Evolutionary conservation across 2,888 invertebrate genomes (phyloP), one percentile per base, ranked within the genome.

Genomic region (Sialis lutaria): DNA sequence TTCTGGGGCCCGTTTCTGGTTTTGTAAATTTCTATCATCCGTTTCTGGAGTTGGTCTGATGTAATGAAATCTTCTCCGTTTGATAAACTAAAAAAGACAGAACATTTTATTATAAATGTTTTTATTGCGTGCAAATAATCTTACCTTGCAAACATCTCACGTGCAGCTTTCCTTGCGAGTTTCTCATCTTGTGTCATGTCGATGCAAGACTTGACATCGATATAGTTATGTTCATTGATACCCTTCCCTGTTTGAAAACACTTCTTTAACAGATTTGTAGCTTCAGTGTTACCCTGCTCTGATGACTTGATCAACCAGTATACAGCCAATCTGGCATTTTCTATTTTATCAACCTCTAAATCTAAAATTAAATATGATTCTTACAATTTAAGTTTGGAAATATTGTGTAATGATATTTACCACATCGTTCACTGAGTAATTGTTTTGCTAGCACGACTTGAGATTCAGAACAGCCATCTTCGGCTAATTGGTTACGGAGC

Each of bases 291-390:
- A 1, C 92, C 93, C 63, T 92, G 90, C 57, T 89, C 86, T 0
- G 92, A 90, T 2, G 93, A 91, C 65, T 85, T 83, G n/a, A 90
- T 80, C 43, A 93, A 65, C 92, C 92, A 93, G 57, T 87, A 82
- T 44, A 93, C 77, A 0, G 90, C 92, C 53, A 85, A 74, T 53
- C 80, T 76, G 51, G 82, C 84, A 64, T 85, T 84, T 57, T 84
- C 83, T 57, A 78, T 76, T 59, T 73, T 77, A 56, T 79, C 81
- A 33, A 74, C 72, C 54, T 81, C 79, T 49, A 75, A 60, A 60
- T 77, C 81, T 81, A 60, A 22, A 67, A 66, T 46, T 49, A 55
- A 48, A 54, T n/a, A n/a, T 49, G 43, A 47, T 44, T 44, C 45
- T 41, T 35, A 35, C 35, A 9, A 9, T 3, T 9, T 35, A 22